Percentiles rank a stretch among this genome's conserved stretches.
Conservation (phyloP, 2,888 invertebrate genomes). For the Zootermopsis nevadensis region DNA sequence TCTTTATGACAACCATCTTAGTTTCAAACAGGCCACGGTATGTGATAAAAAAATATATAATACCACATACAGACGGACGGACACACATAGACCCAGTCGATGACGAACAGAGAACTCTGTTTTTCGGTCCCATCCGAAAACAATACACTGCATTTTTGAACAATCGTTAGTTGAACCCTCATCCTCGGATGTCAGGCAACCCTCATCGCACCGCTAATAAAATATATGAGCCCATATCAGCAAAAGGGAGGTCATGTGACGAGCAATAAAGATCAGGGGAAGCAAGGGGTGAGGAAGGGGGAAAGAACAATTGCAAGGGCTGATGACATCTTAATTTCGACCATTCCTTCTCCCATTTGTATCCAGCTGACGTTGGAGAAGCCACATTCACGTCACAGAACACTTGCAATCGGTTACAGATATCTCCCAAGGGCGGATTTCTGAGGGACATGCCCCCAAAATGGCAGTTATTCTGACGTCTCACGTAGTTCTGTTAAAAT, state of each 20-base stretch:
- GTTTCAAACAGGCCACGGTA: too few relatives aligned
- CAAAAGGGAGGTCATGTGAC: not conserved
- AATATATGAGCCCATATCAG: constrained; percentile 24
- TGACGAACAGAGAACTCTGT: too few relatives aligned
- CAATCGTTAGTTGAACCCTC: not conserved
- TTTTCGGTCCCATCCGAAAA: too few relatives aligned
- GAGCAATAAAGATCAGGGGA: not conserved
- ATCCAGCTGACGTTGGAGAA: not conserved
- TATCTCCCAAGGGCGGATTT: too few relatives aligned
- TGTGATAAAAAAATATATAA: too few relatives aligned
- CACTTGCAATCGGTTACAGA: not conserved
- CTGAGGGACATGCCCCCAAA: too few relatives aligned
- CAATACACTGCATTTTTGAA: not conserved
- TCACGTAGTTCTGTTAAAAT: too few relatives aligned
- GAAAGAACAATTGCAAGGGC: not conserved
- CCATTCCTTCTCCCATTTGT: not conserved
- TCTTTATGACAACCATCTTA: too few relatives aligned
- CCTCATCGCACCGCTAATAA: constrained; percentile 3
- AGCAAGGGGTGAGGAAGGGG: not conserved
- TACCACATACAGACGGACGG: too few relatives aligned
- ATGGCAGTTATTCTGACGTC: too few relatives aligned
- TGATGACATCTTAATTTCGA: constrained; percentile 21
- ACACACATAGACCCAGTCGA: too few relatives aligned
- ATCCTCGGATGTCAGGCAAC: not conserved
- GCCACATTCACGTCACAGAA: not conserved